These are phyloP conservation scores for Chelon labrosus DNA, from an alignment of 2,797 vertebrate species.

Conservation along the genomic window DNA sequence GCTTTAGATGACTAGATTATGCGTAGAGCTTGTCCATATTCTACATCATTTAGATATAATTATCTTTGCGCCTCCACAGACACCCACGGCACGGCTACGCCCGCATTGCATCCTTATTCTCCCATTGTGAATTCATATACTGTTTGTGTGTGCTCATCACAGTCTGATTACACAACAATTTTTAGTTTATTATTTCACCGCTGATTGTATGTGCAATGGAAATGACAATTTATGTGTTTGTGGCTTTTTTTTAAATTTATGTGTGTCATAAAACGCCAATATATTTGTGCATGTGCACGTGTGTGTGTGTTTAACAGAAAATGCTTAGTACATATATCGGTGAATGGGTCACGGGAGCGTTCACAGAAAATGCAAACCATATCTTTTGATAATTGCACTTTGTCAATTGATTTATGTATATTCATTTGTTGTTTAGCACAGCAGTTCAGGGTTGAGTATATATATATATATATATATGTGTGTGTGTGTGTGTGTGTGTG, in stretches of 20 bases:
- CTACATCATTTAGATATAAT: constrained; percentile 17
- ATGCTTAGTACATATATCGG: constrained; percentile 39
- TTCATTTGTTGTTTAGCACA: constrained; percentile 23
- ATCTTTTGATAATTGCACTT: constrained; percentile 55
- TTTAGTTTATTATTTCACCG: not conserved
- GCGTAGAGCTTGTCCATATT: constrained; percentile 10
- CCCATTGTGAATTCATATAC: constrained; percentile 9
- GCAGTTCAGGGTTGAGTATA: constrained; percentile 13
- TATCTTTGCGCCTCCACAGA: not conserved
- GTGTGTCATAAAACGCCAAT: constrained; percentile 18
- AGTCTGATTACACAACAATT: constrained; percentile 1
- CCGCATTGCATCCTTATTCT: not conserved
- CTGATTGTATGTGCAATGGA: constrained; percentile 18
- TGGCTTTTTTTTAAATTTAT: constrained; percentile 36
- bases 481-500: not conserved
- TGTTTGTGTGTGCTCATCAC: not conserved
- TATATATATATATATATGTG: no score
- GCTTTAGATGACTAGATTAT: constrained; percentile 12
- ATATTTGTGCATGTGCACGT: not conserved
- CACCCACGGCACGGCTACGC: constrained; percentile 1
- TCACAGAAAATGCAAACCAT: constrained; percentile 48
- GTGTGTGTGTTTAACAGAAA: constrained; percentile 23
- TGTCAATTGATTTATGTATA: constrained; percentile 60
- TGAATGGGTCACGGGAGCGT: constrained; percentile 21
- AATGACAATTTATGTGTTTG: constrained; percentile 19